Percentiles rank a stretch among this genome's conserved stretches.
Conservation (phyloP, 2,113 vertebrate species). For the Cheilinus undulatus region DNA sequence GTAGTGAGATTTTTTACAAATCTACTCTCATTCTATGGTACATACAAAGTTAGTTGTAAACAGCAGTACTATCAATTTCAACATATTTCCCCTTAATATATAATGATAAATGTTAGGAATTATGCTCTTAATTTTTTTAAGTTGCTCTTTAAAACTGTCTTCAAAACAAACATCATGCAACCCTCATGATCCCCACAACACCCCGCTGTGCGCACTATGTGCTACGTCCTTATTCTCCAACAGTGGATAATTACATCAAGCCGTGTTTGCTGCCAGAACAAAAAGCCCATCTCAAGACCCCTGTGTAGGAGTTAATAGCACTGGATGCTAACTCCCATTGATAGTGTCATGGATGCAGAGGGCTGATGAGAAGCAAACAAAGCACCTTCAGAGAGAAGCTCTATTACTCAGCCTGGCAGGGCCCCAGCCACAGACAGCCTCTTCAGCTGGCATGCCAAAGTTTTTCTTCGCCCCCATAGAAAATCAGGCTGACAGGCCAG, state of each 20-base stretch:
- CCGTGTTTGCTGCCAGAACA: constrained; percentile 10
- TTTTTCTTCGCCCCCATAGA: constrained; percentile 37
- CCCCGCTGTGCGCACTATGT: constrained; percentile 1
- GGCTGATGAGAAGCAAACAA: constrained; percentile 63
- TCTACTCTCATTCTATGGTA: neutral
- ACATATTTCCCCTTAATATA: neutral
- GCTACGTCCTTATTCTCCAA: neutral
- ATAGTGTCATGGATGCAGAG: constrained; percentile 59
- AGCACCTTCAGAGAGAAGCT: constrained; percentile 61
- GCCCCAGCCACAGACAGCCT: constrained; percentile 49
- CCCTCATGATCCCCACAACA: neutral
- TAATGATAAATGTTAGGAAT: neutral
- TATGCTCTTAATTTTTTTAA: neutral
- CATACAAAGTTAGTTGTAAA: neutral
- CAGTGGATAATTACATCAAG: constrained; percentile 16
- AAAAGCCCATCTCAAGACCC: constrained; percentile 43
- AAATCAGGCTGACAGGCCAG: constrained; percentile 59
- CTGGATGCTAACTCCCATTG: constrained; percentile 52
- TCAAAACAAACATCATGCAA: neutral
- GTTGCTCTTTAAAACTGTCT: neutral
- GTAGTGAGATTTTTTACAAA: neutral
- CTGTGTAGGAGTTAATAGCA: constrained; percentile 57
- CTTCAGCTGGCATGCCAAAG: constrained; percentile 59
- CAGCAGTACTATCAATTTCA: neutral
- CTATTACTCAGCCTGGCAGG: constrained; percentile 67